Conservation (phyloP, 53 echinoderm and acorn worm species). For the Holothuria scabra region DNA sequence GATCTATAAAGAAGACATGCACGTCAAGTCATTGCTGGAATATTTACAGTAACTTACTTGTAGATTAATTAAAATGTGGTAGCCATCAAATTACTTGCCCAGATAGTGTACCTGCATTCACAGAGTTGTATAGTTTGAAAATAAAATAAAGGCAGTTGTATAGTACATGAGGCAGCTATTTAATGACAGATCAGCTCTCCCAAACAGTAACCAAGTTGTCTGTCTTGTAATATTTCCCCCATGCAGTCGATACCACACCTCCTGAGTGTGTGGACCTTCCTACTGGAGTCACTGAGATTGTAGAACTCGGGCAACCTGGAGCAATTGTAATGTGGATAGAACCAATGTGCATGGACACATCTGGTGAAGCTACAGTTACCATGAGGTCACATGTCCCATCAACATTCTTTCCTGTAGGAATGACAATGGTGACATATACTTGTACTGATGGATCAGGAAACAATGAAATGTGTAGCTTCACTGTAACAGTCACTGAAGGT, state of each 20-base stretch:
- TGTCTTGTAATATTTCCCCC: not conserved
- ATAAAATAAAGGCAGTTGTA: not conserved
- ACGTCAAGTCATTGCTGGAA: too few relatives aligned
- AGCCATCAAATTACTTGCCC: too few relatives aligned
- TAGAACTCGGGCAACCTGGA: constrained; percentile 43
- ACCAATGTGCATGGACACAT: constrained; percentile 51
- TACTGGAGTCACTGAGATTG: constrained; percentile 4
- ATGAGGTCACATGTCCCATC: constrained; percentile 50
- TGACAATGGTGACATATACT: constrained; percentile 58
- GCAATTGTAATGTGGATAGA: constrained; percentile 31
- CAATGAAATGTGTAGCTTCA: constrained; percentile 29
- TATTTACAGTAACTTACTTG: too few relatives aligned
- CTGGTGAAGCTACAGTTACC: constrained; percentile 49
- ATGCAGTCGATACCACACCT: constrained; percentile 65
- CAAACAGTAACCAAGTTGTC: too few relatives aligned
- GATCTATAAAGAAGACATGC: too few relatives aligned
- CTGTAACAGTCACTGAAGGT: constrained; percentile 24
- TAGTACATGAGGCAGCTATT: too few relatives aligned
- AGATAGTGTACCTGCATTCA: too few relatives aligned
- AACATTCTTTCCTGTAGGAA: constrained; percentile 71
- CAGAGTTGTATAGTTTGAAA: not conserved
- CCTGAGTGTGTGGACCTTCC: constrained; percentile 66
- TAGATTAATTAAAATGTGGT: too few relatives aligned
- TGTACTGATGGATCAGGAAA: constrained; percentile 57
- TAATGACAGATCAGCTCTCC: too few relatives aligned